Percentiles rank a stretch among this genome's conserved stretches.
Evolutionary conservation across 2,888 invertebrate genomes (phyloP).

Genomic region (Achlya flavicornis): DNA sequence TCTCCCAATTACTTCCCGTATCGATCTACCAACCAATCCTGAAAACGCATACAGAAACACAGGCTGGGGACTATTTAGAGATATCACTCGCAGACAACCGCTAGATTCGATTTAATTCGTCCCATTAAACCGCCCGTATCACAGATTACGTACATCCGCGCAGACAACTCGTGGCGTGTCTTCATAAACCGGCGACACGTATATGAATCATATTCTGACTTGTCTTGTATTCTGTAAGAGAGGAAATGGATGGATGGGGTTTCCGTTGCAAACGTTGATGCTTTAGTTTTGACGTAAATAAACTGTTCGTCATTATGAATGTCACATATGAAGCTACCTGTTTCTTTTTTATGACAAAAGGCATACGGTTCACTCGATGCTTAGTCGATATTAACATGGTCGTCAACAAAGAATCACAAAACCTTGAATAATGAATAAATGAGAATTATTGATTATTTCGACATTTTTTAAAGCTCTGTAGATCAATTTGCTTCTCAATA

Average conservation of each 20-base stretch:
- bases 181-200: constrained; percentile 27
- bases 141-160: constrained; percentile 73
- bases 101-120: constrained; percentile 59
- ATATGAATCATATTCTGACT: constrained; percentile 28
- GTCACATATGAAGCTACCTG: too few relatives aligned
- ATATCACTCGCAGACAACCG: constrained; percentile 30
- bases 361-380: too few relatives aligned
- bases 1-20: neutral
- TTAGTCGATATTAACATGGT: too few relatives aligned
- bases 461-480: neutral
- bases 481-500: neutral
- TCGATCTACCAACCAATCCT: neutral
- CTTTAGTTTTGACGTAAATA: neutral
- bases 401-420: too few relatives aligned
- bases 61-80: constrained; percentile 4
- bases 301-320: neutral
- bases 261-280: constrained; percentile 1
- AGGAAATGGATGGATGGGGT: neutral
- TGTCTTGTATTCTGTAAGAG: neutral
- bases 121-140: constrained; percentile 74
- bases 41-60: neutral
- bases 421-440: neutral
- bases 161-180: constrained; percentile 29
- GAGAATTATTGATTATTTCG: neutral
- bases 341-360: too few relatives aligned